Percentiles rank a stretch among this genome's conserved stretches.
Evolutionary conservation across 2,888 invertebrate species (phyloP).

Genomic region (Sphaeridia pumilis): DNA sequence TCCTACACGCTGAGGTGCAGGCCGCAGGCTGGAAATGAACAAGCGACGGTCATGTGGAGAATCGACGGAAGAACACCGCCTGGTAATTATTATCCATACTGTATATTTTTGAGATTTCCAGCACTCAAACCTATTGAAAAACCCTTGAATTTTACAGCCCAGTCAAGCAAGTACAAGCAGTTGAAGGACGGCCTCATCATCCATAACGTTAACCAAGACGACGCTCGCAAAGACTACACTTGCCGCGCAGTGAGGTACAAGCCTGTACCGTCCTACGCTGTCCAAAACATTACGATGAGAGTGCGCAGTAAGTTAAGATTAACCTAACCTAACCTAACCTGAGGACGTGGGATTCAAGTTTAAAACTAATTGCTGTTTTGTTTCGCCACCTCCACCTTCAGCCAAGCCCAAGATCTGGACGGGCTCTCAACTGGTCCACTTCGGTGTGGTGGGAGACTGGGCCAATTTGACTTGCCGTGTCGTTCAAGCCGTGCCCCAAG

Average conservation of each 20-base stretch:
- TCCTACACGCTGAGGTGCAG: slow-evolving; percentile 28
- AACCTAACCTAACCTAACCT: too few relatives aligned
- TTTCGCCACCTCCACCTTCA: too few relatives aligned
- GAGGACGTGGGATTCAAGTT: too few relatives aligned
- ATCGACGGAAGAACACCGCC: slow-evolving; percentile 21
- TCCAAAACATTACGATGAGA: slow-evolving; percentile 33
- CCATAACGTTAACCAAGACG: slow-evolving; percentile 29
- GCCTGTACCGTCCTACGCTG: slow-evolving; percentile 32
- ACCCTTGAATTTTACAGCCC: neutral
- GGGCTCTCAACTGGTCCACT: slow-evolving; percentile 23
- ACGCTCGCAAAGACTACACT: slow-evolving; percentile 27
- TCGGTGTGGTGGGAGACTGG: slow-evolving; percentile 42
- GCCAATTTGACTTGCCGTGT: slow-evolving; percentile 48
- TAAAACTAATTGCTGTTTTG: too few relatives aligned
- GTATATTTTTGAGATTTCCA: neutral
- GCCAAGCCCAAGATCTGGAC: slow-evolving; percentile 30
- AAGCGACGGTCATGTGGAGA: slow-evolving; percentile 30
- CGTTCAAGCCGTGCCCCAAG: slow-evolving; percentile 47
- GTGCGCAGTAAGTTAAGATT: slow-evolving; percentile 31
- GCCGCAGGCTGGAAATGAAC: slow-evolving; percentile 25
- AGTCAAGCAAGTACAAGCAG: slow-evolving; percentile 11
- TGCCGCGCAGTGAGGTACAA: slow-evolving; percentile 35
- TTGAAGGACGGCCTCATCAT: slow-evolving; percentile 30
- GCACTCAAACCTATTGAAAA: neutral
- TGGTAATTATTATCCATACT: slow-evolving; percentile 1